Base-by-base conservation (phyloP, 2,113 vertebrate species). In the Sakesphorus luctuosus region DNA sequence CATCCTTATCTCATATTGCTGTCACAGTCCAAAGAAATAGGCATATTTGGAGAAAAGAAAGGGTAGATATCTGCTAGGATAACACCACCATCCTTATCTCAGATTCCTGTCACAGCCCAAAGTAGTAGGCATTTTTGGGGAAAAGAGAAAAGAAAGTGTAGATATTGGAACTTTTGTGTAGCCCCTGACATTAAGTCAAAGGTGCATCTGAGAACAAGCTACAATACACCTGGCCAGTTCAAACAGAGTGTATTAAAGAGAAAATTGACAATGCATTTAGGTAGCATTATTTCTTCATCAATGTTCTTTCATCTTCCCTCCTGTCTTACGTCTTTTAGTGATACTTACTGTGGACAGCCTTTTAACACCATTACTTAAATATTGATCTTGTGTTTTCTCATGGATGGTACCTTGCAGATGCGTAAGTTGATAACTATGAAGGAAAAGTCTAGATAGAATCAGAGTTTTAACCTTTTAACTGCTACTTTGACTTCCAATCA, bases 351-450 rank as follows among this genome's bases (percentile, higher is more conserved):
- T n/a, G 85, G 89, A 52, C 43, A 71, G 88, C 2, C 9, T 95
- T 94, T 96, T 89, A 80, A 40, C 20, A 95, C 29, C 25, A 55
- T 77, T 84, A 84, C 89, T 95, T 80, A 68, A 78, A 18, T n/a
- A 62, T 56, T 19, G 7, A 53, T 61, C 68, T 17, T 73, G 84
- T 53, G 10, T 66, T 79, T 79, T 35, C 11, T 40, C 20, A 66
- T 65, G 58, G 55, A 15, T 11, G 7, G 13, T 78, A 53, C 10
- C 56, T 46, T 17, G 7, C 2, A 59, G 25, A 65, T 23, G 23
- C 7, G 58, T 3, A 58, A 24, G 1, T 15, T 82, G 6, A n/a
- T 25, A 47, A 75, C 17, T 87, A 61, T 35, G 55, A 58, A 35
- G 16, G 5, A 55, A 76, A 58, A 72, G 9, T 52, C 18, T 52